Percentiles rank a stretch among this genome's conserved stretches.
phyloP scores from a whole-genome alignment of 1,140 invertebrate species.

The Achroia grisella region DNA sequence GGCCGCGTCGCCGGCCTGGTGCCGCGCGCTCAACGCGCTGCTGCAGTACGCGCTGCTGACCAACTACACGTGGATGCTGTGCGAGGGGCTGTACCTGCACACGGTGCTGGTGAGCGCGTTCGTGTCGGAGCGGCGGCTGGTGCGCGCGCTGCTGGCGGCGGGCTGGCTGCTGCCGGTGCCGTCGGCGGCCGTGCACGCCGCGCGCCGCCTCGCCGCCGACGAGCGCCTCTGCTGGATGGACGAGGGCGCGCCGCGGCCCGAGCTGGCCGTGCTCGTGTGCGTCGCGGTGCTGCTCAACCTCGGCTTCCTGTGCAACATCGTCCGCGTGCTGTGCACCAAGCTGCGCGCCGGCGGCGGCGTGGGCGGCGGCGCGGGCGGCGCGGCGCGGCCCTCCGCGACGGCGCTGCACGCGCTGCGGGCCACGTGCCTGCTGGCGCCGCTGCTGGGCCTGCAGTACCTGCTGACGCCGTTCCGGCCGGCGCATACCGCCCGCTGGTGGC shows the following conservation, averaged over 20 bases:
- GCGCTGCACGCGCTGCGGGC: constrained; percentile 89
- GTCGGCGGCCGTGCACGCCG: constrained; percentile 80
- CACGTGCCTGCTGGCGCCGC: constrained; percentile 88
- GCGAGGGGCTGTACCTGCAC: constrained; percentile 94
- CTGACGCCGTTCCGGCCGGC: constrained; percentile 91
- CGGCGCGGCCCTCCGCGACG: constrained; percentile 78
- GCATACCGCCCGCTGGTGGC: constrained; percentile 80
- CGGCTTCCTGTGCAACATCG: constrained; percentile 94
- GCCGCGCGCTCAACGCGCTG: constrained; percentile 86
- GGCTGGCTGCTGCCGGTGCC: constrained; percentile 90
- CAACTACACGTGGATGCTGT: constrained; percentile 97
- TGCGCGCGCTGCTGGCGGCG: constrained; percentile 86
- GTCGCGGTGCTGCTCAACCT: constrained; percentile 89
- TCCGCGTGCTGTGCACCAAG: constrained; percentile 93
- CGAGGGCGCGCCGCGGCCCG: constrained; percentile 81
- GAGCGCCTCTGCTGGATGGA: constrained; percentile 84
- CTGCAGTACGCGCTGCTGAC: constrained; percentile 93
- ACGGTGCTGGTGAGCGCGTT: constrained; percentile 94
- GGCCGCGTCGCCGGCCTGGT: constrained; percentile 79
- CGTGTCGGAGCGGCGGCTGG: constrained; percentile 87
- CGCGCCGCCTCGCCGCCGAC: constrained; percentile 59
- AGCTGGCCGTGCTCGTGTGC: constrained; percentile 86
- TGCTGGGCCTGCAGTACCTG: constrained; percentile 89
- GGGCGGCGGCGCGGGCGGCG: constrained; percentile 71
- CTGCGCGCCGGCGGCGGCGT: constrained; percentile 77